These are phyloP conservation scores for Esox niger DNA, from an alignment of 2,113 vertebrate genomes.

Conservation along the genomic window DNA sequence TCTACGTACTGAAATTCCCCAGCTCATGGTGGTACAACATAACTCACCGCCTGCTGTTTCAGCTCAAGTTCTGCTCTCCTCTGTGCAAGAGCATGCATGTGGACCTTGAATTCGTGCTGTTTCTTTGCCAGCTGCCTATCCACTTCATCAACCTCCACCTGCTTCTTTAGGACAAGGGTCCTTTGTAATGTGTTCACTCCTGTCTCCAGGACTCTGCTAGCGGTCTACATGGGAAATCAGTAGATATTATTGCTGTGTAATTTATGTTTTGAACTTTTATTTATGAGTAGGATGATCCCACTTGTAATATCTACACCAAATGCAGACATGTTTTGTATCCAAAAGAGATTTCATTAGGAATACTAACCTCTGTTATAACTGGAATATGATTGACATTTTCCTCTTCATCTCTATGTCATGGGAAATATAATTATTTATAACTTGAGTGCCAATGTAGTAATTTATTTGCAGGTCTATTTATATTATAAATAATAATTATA, in stretches of 20 bases:
- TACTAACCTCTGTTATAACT: conserved; percentile 63
- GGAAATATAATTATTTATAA: not conserved
- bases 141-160: conserved; percentile 62
- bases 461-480: not conserved
- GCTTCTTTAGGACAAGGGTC: conserved; percentile 69
- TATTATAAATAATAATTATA: too few species aligned
- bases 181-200: conserved; percentile 69
- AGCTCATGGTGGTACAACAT: not conserved
- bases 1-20: not conserved
- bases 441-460: not conserved
- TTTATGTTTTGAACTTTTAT: too few species aligned
- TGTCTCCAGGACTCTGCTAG: conserved; percentile 54
- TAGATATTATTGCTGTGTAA: not conserved
- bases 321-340: not conserved
- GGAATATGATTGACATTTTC: conserved; percentile 60
- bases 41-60: conserved; percentile 66
- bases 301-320: too few species aligned
- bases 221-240: conserved; percentile 36
- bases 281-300: too few species aligned
- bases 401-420: conserved; percentile 49
- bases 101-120: conserved; percentile 60
- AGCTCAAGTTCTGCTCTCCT: conserved; percentile 58
- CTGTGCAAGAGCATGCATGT: conserved; percentile 48
- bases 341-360: not conserved
- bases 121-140: conserved; percentile 64